These are phyloP conservation scores for Erpetoichthys calabaricus DNA, from an alignment of 2,797 vertebrate species.

Conservation along the genomic window DNA sequence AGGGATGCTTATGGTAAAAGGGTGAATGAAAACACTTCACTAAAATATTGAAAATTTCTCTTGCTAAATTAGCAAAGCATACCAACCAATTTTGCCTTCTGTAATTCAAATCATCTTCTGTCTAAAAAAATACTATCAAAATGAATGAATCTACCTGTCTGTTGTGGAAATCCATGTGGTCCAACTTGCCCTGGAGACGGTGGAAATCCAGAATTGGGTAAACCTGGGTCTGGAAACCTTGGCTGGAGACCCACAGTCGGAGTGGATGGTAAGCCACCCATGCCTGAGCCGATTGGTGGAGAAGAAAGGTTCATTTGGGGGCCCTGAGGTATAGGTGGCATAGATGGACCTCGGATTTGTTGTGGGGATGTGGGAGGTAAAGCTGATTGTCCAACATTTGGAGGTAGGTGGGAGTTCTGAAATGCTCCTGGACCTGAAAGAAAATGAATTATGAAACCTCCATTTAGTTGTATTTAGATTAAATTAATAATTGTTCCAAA, in stretches of 20 bases:
- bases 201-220: slow-evolving; percentile 47
- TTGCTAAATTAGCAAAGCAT: too few species aligned
- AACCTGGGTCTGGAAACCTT: slow-evolving; percentile 42
- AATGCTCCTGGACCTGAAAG: slow-evolving; percentile 41
- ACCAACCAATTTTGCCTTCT: too few species aligned
- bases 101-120: too few species aligned
- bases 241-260: slow-evolving; percentile 35
- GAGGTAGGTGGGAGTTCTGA: slow-evolving; percentile 27
- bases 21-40: too few species aligned
- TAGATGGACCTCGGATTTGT: slow-evolving; percentile 33
- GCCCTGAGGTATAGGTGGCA: slow-evolving; percentile 47
- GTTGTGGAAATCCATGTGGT: slow-evolving; percentile 44
- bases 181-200: slow-evolving; percentile 42
- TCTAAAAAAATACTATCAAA: too few species aligned
- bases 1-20: too few species aligned
- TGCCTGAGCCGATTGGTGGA: slow-evolving; percentile 30
- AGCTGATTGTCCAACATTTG: slow-evolving; percentile 28
- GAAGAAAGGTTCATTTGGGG: slow-evolving; percentile 33
- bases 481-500: neutral
- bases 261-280: slow-evolving; percentile 33
- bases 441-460: slow-evolving; percentile 1
- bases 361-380: slow-evolving; percentile 41
- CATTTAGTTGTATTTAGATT: neutral
- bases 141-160: slow-evolving; percentile 30
- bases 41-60: too few species aligned